These are phyloP conservation scores for Trichopoda pennipes DNA, from an alignment of 2,888 invertebrate genomes.

Conservation along the genomic window DNA sequence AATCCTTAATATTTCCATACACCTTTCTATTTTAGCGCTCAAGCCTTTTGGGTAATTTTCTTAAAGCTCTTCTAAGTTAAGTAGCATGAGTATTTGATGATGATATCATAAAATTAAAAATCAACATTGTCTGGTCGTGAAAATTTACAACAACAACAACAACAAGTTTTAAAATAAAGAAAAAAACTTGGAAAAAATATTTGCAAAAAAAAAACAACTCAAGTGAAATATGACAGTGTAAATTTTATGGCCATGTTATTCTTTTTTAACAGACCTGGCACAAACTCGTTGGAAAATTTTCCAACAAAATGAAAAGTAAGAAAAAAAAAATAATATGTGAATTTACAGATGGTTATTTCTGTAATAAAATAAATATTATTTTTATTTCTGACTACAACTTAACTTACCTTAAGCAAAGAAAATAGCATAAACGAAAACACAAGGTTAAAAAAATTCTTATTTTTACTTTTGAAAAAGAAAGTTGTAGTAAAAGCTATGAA, in stretches of 20 bases:
- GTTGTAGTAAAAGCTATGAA: slow-evolving; percentile 22
- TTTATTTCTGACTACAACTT: slow-evolving; percentile 27
- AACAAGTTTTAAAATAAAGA: slow-evolving; percentile 22
- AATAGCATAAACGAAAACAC: not conserved
- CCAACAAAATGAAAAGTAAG: slow-evolving; percentile 6
- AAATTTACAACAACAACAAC: slow-evolving; percentile 19
- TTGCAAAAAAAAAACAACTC: not conserved
- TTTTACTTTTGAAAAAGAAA: slow-evolving; percentile 6
- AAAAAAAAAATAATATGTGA: slow-evolving; percentile 10
- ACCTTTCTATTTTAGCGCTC: not conserved
- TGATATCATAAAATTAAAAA: slow-evolving; percentile 70
- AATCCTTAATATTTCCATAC: not conserved
- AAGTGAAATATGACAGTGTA: slow-evolving; percentile 30
- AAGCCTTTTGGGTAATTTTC: slow-evolving; percentile 10
- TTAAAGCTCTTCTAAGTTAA: not conserved
- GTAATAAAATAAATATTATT: slow-evolving; percentile 46
- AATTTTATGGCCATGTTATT: slow-evolving; percentile 1
- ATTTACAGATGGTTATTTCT: slow-evolving; percentile 57
- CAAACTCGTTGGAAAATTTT: slow-evolving; percentile 9
- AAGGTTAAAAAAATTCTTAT: not conserved
- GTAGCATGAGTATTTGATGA: slow-evolving; percentile 50
- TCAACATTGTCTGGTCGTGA: slow-evolving; percentile 66
- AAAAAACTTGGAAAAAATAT: slow-evolving; percentile 13
- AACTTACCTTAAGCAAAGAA: slow-evolving; percentile 34
- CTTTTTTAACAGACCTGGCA: slow-evolving; percentile 29